phyloP scores from a whole-genome alignment of 2,797 vertebrate species.

The Semotilus atromaculatus region DNA sequence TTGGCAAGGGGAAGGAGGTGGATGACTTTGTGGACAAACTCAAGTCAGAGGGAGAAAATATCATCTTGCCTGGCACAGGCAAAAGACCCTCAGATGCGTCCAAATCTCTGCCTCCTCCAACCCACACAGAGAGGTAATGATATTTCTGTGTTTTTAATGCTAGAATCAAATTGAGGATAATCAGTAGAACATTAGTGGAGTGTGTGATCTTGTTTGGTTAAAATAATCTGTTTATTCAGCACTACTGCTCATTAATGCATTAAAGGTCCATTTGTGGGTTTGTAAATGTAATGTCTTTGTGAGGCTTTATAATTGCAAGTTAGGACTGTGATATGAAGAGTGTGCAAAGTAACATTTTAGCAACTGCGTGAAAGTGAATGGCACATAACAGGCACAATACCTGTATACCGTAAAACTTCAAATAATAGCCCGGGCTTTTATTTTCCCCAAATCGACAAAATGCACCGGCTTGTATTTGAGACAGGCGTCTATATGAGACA shows the following conservation, averaged over 20 bases:
- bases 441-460: too few species aligned
- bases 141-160: not conserved
- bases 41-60: constrained; percentile 94
- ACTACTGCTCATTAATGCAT: not conserved
- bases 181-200: not conserved
- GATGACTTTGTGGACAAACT: constrained; percentile 99
- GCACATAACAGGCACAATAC: too few species aligned
- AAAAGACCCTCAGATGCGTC: constrained; percentile 88
- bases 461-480: too few species aligned
- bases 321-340: too few species aligned
- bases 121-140: constrained; percentile 90
- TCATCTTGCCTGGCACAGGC: constrained; percentile 80
- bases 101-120: constrained; percentile 85
- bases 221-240: not conserved
- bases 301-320: not conserved
- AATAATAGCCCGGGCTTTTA: too few species aligned
- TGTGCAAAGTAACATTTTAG: too few species aligned
- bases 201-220: not conserved
- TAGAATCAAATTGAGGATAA: not conserved
- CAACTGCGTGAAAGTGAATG: too few species aligned
- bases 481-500: too few species aligned
- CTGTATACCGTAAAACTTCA: too few species aligned
- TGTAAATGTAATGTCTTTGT: not conserved
- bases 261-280: not conserved
- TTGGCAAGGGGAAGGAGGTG: constrained; percentile 96